Evolutionary conservation across 2,888 invertebrate genomes (phyloP).

Genomic region (Limnephilus lunatus): DNA sequence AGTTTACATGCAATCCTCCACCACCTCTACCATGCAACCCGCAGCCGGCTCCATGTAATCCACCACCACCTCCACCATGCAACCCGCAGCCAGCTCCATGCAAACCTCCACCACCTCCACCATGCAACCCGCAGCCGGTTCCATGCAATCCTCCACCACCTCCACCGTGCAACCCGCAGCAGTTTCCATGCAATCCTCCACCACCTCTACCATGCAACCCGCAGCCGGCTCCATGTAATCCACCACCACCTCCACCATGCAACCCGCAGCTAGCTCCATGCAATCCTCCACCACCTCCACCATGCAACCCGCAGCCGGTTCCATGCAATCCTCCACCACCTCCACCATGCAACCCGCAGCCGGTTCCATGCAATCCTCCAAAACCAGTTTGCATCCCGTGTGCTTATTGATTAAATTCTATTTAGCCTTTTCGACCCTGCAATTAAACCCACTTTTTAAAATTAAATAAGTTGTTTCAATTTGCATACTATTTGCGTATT

Average conservation of each 20-base stretch:
- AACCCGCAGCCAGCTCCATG: background rate
- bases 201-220: constrained; percentile 11
- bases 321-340: background rate
- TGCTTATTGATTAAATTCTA: background rate
- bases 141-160: constrained; percentile 1
- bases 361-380: background rate
- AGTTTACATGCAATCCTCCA: background rate
- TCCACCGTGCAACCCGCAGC: background rate
- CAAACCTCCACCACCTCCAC: background rate
- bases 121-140: background rate
- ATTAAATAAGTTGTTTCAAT: background rate
- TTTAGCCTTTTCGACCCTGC: background rate
- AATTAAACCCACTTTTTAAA: background rate
- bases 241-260: constrained; percentile 18
- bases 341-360: background rate
- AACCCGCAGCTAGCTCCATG: background rate
- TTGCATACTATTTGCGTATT: too few species aligned
- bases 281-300: background rate
- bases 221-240: background rate
- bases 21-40: constrained; percentile 17
- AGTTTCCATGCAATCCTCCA: background rate
- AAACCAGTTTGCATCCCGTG: background rate
- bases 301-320: background rate
- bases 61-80: background rate
- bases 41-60: background rate